phyloP scores from a whole-genome alignment of 1,140 invertebrate species.

The Sycobia sp. region DNA sequence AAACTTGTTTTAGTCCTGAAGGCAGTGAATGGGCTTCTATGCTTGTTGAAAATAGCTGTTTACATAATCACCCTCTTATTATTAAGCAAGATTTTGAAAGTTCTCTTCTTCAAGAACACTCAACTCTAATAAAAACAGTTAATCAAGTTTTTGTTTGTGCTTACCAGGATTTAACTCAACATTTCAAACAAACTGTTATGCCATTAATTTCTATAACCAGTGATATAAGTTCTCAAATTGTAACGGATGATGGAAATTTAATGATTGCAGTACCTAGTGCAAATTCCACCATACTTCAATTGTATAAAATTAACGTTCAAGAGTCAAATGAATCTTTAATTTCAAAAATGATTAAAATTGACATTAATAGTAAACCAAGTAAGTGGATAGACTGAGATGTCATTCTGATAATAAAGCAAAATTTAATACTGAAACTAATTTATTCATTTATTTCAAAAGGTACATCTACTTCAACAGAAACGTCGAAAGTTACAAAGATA shows the following conservation, averaged over 20 bases:
- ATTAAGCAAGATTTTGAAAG: slow-evolving; percentile 76
- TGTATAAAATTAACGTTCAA: slow-evolving; percentile 47
- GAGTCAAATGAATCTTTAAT: slow-evolving; percentile 31
- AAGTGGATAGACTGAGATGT: neutral
- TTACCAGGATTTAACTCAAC: slow-evolving; percentile 67
- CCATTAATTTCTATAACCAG: slow-evolving; percentile 36
- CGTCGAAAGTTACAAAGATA: slow-evolving; percentile 44
- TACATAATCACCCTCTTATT: slow-evolving; percentile 73
- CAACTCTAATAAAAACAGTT: slow-evolving; percentile 71
- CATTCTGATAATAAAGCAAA: too few relatives aligned
- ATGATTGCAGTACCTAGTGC: slow-evolving; percentile 45
- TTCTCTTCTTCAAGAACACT: slow-evolving; percentile 83
- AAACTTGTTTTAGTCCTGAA: slow-evolving; percentile 52
- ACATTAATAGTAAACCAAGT: slow-evolving; percentile 52
- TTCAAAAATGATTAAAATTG: slow-evolving; percentile 41
- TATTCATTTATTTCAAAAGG: slow-evolving; percentile 8
- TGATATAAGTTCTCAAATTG: slow-evolving; percentile 46
- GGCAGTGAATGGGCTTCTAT: slow-evolving; percentile 76
- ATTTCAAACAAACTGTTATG: slow-evolving; percentile 61
- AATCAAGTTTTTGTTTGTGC: slow-evolving; percentile 74
- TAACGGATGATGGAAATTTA: slow-evolving; percentile 48
- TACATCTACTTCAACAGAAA: slow-evolving; percentile 16
- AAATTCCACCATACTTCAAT: slow-evolving; percentile 45
- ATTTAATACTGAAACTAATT: too few relatives aligned
- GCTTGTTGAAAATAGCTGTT: slow-evolving; percentile 72